phyloP scores from a whole-genome alignment of 2,888 invertebrate genomes.

The Hipparchia sbordonii region DNA sequence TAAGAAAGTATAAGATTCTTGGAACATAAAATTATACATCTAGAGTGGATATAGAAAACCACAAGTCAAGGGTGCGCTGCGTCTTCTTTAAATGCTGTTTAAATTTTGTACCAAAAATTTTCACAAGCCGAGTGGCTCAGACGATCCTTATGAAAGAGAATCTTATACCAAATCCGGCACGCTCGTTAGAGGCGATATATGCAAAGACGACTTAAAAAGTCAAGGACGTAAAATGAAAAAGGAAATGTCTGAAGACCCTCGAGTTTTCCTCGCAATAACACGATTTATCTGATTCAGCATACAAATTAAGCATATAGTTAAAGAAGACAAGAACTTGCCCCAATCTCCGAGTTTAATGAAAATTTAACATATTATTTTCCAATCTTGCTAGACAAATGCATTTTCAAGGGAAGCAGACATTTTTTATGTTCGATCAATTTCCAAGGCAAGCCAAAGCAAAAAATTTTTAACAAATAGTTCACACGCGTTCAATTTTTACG shows the following conservation, averaged over 20 bases:
- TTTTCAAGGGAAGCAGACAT: no score
- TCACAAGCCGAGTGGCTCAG: constrained; percentile 14
- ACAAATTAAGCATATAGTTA: constrained; percentile 33
- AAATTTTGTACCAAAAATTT: constrained; percentile 14
- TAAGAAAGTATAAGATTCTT: not conserved
- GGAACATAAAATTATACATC: not conserved
- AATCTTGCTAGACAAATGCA: no score
- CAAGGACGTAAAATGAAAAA: constrained; percentile 42
- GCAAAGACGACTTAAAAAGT: constrained; percentile 41
- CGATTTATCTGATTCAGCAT: constrained; percentile 46
- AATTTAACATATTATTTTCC: no score
- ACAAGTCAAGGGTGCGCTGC: not conserved
- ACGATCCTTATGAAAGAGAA: constrained; percentile 32
- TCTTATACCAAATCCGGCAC: constrained; percentile 33
- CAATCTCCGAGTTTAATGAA: not conserved
- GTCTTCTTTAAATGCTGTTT: constrained; percentile 16
- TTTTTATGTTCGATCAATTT: no score
- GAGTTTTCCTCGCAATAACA: constrained; percentile 37
- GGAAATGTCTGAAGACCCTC: constrained; percentile 43
- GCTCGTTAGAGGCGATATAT: constrained; percentile 41
- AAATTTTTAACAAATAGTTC: no score
- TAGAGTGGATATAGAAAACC: not conserved
- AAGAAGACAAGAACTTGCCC: not conserved
- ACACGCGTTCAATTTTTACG: no score
- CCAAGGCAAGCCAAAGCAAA: no score